Conservation (phyloP, 2,888 invertebrate genomes). For the Cheilosia urbana region DNA sequence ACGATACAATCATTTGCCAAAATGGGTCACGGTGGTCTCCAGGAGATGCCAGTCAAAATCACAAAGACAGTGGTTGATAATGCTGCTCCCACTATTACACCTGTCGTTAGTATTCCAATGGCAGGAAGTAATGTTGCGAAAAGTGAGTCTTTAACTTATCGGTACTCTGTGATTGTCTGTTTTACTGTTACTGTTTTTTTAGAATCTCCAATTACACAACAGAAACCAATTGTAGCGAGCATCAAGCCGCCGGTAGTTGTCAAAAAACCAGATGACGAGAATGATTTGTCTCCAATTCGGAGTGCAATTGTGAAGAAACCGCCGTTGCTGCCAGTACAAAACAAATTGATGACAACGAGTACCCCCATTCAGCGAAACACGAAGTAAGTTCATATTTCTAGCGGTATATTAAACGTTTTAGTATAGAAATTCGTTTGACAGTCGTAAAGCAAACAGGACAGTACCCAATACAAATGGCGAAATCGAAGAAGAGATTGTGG, state of each 20-base stretch:
- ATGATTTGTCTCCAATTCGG: slow-evolving; percentile 67
- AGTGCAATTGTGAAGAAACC: slow-evolving; percentile 76
- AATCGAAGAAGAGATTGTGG: slow-evolving; percentile 89
- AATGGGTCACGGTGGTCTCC: slow-evolving; percentile 83
- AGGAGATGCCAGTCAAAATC: slow-evolving; percentile 84
- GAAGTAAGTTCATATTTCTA: slow-evolving; percentile 27
- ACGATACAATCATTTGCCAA: slow-evolving; percentile 90
- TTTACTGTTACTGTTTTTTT: not conserved
- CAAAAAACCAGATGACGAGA: slow-evolving; percentile 77
- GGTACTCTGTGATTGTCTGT: not conserved
- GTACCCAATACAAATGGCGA: slow-evolving; percentile 78
- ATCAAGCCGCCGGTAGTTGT: slow-evolving; percentile 75
- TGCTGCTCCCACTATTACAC: slow-evolving; percentile 47
- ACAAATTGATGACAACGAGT: slow-evolving; percentile 53
- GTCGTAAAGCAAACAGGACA: slow-evolving; percentile 81
- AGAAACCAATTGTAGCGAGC: slow-evolving; percentile 77
- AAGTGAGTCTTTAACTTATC: slow-evolving; percentile 77
- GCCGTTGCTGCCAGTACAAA: slow-evolving; percentile 35
- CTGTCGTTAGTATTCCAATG: slow-evolving; percentile 13
- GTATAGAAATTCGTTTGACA: slow-evolving; percentile 58
- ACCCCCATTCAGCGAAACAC: slow-evolving; percentile 51
- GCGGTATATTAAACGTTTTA: not conserved
- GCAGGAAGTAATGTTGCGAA: slow-evolving; percentile 73
- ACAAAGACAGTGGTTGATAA: slow-evolving; percentile 83
- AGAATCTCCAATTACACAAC: slow-evolving; percentile 73